These are phyloP conservation scores for Callyntrura guangdongensis DNA, from an alignment of 2,888 invertebrate genomes.

Conservation along the genomic window DNA sequence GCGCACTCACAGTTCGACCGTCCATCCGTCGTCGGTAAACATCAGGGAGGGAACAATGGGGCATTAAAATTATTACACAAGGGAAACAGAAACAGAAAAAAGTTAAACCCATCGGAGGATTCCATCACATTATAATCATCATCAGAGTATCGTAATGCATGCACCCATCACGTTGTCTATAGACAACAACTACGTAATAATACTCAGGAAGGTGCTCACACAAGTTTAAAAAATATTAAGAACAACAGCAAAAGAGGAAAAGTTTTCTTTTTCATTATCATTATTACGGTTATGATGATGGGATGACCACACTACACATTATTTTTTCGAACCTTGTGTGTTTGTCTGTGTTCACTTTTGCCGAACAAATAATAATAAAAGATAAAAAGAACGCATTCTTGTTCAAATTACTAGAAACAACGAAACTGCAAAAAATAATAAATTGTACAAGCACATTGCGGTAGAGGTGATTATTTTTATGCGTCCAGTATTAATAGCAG, in stretches of 20 bases:
- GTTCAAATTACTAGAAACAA: conserved; percentile 46
- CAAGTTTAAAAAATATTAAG: background rate
- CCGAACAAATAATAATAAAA: conserved; percentile 60
- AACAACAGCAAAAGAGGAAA: background rate
- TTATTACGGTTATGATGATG: conserved; percentile 57
- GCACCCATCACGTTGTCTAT: conserved; percentile 24
- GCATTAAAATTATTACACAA: conserved; percentile 76
- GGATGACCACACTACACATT: conserved; percentile 55
- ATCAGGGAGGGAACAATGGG: conserved; percentile 71
- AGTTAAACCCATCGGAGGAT: conserved; percentile 23
- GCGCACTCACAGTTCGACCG: conserved; percentile 28
- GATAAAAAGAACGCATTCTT: conserved; percentile 37
- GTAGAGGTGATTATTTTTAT: background rate
- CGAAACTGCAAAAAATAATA: conserved; percentile 63
- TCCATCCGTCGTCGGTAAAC: conserved; percentile 70
- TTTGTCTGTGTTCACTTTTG: conserved; percentile 51
- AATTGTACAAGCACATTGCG: conserved; percentile 2
- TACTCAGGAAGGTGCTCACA: conserved; percentile 41
- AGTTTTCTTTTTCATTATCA: conserved; percentile 51
- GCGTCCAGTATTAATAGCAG: conserved; percentile 16
- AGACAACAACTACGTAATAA: conserved; percentile 12
- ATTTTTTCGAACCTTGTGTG: conserved; percentile 49
- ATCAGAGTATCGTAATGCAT: conserved; percentile 25
- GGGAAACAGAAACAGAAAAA: conserved; percentile 54
- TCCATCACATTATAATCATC: conserved; percentile 51